Evolutionary conservation across 2,888 invertebrate genomes (phyloP), one percentile per base, ranked within the genome.

Genomic region (Asteroscopus sphinx): DNA sequence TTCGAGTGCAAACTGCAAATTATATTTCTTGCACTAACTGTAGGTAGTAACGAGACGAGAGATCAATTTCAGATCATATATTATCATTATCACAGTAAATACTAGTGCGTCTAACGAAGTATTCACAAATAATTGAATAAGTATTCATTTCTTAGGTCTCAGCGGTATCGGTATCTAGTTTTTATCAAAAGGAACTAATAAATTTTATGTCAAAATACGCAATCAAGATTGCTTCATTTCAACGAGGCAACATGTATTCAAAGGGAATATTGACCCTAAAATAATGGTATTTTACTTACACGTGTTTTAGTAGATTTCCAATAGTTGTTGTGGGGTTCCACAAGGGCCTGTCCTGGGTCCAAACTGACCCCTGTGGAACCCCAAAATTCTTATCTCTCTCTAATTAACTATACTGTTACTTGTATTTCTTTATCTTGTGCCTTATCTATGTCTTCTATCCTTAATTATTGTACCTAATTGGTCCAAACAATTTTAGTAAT

Each of bases 101-200:
- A 15, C 8, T 15, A 35, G 2, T 35, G 6, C 21, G n/a, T n/a
- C 21, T 21, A 35, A 35, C 15, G 35, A 35, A 35, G 35, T 35
- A 35, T 35, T 35, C 35, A 35, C 35, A 15, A 32, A 32, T 12
- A 32, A 32, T 35, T 35, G 13, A 40, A 9, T 26, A 40, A 40
- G 13, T 26, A 28, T 41, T 41, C 11, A 26, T 28, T 41, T 41
- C 40, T 41, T 11, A 41, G 40, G 15, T 41, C 11, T 26, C 26
- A 15, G 26, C 9, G 5, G 3, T 11, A 39, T 21, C 21, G 26
- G 26, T 26, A 15, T 28, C 3, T 15, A 9, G 40, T 41, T 41
- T 28, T 11, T 3, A 13, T 15, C 13, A 26, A 40, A 26, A 2
- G 35, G 15, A 28, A 8, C 11, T 6, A 1, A 12, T 33, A 2